Evolutionary conservation across 2,113 vertebrate species (phyloP), one percentile per base, ranked within the genome.

Genomic region (Circaetus gallicus): DNA sequence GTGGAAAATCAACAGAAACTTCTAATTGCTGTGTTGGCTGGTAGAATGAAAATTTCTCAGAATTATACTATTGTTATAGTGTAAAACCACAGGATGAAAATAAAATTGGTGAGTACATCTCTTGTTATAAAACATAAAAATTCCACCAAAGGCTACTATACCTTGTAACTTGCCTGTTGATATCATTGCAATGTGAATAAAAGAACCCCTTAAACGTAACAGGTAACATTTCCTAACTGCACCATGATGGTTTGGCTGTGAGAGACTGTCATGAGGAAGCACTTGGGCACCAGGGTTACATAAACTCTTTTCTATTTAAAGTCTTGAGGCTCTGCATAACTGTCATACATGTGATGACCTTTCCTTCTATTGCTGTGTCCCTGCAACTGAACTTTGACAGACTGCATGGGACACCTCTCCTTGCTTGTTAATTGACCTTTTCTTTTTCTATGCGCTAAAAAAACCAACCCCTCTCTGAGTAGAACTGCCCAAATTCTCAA

Each of bases 251-350:
- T 79, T 90, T 96, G 95, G 72, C 84, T 91, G 66, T 31, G 61
- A 72, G 76, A 62, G 18, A 2, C 36, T 80, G 90, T 66, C 78
- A 88, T 90, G 95, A 94, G 92, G 79, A 70, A 86, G 22, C 62
- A 77, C 90, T 96, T 73, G 87, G 85, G 50, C 66, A 58, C 40
- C 55, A 38, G 11, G 25, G 61, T 95, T 87, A 62, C 70, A 76
- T 78, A 62, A 95, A 76, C 31, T 69, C 56, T 85, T 79, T 92
- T 72, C 91, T 95, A 47, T 86, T 94, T 95, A 50, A 89, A 95
- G 84, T 89, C 66, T 70, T 85, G 87, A 85, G 77, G 81, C 65
- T 80, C 61, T 61, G 83, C 53, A 32, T 87, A 72, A 32, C 61
- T 93, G 36, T 92, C 72, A 24, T 86, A 79, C 20, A 20, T 82